Evolutionary conservation across 1,140 invertebrate species (phyloP).

Genomic region (Laodelphax striatellus): DNA sequence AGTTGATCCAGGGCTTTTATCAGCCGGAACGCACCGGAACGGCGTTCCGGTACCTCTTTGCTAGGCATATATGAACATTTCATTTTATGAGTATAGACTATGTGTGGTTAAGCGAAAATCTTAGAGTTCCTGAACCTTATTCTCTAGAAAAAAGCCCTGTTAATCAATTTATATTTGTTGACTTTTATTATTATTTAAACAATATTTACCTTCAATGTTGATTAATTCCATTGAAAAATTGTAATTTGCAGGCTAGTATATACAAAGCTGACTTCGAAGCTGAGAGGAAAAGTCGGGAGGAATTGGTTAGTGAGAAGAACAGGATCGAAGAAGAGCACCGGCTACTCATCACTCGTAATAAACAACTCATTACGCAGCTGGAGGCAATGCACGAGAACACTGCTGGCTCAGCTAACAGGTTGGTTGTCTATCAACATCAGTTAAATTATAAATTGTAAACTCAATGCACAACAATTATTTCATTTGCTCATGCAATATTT

Average conservation of each 20-base stretch:
- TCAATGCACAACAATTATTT: too few relatives aligned
- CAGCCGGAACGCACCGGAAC: too few relatives aligned
- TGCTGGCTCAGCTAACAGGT: not conserved
- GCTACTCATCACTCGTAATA: not conserved
- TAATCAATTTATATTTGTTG: not conserved
- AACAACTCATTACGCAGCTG: not conserved
- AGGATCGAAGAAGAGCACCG: not conserved
- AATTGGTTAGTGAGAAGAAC: not conserved
- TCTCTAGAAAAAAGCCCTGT: too few relatives aligned
- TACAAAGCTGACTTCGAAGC: not conserved
- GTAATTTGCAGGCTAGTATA: not conserved
- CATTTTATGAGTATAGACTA: too few relatives aligned
- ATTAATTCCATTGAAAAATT: not conserved
- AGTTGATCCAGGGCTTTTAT: too few relatives aligned
- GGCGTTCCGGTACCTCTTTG: too few relatives aligned
- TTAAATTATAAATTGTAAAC: too few relatives aligned
- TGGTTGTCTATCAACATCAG: not conserved
- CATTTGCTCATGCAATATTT: too few relatives aligned
- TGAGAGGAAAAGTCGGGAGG: not conserved
- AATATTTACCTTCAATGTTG: not conserved
- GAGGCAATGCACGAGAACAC: not conserved
- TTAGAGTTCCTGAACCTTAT: too few relatives aligned
- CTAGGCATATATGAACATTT: too few relatives aligned
- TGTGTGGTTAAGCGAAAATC: too few relatives aligned
- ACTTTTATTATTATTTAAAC: not conserved